Conservation (phyloP, 2,113 vertebrate species). For the Triplophysa tibetana region DNA sequence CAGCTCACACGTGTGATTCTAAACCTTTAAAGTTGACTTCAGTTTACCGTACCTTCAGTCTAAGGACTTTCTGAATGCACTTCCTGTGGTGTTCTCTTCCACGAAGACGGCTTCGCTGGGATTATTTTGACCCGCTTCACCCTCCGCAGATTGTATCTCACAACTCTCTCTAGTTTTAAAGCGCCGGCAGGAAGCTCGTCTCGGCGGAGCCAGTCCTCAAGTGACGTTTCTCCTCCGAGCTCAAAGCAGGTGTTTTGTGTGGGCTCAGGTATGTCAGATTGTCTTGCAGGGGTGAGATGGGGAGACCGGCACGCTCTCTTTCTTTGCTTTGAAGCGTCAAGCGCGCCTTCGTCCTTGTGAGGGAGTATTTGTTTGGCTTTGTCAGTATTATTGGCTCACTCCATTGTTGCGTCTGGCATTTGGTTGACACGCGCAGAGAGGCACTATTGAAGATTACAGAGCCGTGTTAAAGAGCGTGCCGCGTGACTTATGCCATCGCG, state of each 20-base stretch:
- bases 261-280: slow-evolving; percentile 37
- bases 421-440: slow-evolving; percentile 7
- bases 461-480: not conserved
- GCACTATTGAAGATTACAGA: slow-evolving; percentile 27
- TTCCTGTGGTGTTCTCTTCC: not conserved
- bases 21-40: not conserved
- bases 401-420: slow-evolving; percentile 22
- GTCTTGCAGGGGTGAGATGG: slow-evolving; percentile 34
- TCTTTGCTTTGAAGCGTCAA: slow-evolving; percentile 29
- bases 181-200: slow-evolving; percentile 11
- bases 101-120: slow-evolving; percentile 24
- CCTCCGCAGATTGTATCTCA: slow-evolving; percentile 21
- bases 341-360: not conserved
- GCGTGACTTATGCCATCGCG: not conserved
- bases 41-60: not conserved
- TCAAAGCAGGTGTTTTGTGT: slow-evolving; percentile 3
- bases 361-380: slow-evolving; percentile 26
- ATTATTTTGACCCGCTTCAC: slow-evolving; percentile 45
- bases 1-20: too few species aligned
- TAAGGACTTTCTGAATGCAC: not conserved
- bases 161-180: slow-evolving; percentile 33
- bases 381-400: slow-evolving; percentile 33
- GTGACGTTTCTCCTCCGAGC: slow-evolving; percentile 31
- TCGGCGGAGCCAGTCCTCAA: slow-evolving; percentile 16
- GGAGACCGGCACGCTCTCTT: not conserved